phyloP scores from a whole-genome alignment of 1,140 invertebrate species.

The Penaeus vannamei region DNA sequence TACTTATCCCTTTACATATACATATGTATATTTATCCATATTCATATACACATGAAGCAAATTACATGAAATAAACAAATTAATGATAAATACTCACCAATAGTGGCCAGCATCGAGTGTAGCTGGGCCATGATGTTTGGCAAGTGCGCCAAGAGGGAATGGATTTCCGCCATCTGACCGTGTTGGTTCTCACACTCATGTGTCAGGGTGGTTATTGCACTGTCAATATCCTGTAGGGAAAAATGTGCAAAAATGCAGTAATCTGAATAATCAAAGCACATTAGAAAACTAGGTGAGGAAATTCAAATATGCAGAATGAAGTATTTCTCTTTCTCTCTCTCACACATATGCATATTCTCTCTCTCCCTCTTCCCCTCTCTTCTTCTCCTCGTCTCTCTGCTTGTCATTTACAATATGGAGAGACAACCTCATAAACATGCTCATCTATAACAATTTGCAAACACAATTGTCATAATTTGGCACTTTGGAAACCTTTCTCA shows the following conservation, averaged over 20 bases:
- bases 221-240: constrained; percentile 54
- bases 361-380: no score
- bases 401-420: no score
- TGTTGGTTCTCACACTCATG: constrained; percentile 67
- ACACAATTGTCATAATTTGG: no score
- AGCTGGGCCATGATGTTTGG: constrained; percentile 68
- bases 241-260: background rate
- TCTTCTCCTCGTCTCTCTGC: no score
- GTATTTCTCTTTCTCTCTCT: no score
- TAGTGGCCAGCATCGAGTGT: constrained; percentile 67
- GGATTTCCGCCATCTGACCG: constrained; percentile 65
- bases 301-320: no score
- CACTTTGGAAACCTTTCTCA: background rate
- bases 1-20: no score
- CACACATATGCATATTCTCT: no score
- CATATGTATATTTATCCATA: background rate
- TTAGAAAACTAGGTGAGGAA: background rate
- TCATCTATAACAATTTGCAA: no score
- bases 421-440: no score
- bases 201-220: constrained; percentile 52
- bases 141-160: constrained; percentile 65
- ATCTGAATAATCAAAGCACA: background rate
- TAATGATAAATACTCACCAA: constrained; percentile 57
- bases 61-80: background rate
- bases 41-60: background rate